These are phyloP conservation scores for Pipistrellus pipistrellus DNA, from an alignment of 2,797 vertebrate species.

Conservation along the genomic window DNA sequence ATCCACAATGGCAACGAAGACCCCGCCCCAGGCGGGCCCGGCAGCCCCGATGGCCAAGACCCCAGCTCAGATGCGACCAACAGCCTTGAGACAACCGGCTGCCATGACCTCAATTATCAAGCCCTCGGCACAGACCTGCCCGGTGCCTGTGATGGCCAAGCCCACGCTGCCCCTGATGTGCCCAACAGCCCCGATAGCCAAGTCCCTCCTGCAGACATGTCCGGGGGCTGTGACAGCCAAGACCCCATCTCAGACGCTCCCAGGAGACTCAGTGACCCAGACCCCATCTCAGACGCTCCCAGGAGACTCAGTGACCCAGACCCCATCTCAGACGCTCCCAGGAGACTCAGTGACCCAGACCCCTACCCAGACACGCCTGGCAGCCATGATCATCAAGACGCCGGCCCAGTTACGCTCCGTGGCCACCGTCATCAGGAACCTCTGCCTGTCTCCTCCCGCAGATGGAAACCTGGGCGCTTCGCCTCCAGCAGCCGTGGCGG, in stretches of 20 bases:
- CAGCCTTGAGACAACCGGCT: accelerated
- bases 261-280: not conserved
- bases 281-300: no score
- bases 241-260: not conserved
- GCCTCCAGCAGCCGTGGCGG: accelerated
- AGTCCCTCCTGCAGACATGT: not conserved
- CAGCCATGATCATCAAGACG: constrained; percentile 49
- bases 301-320: no score
- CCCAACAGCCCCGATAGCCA: not conserved
- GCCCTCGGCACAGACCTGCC: not conserved
- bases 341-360: not conserved
- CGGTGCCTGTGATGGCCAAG: not conserved
- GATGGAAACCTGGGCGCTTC: not conserved
- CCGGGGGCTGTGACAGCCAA: not conserved
- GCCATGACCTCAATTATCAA: not conserved
- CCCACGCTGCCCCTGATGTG: not conserved
- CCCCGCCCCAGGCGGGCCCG: not conserved
- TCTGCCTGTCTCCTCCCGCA: not conserved
- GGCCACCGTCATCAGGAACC: constrained; percentile 20
- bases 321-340: no score
- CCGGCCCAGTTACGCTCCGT: constrained; percentile 54
- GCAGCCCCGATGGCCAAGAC: not conserved
- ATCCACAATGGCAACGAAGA: not conserved
- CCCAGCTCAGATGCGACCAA: not conserved
- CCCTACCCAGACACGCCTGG: constrained; percentile 25